Percentiles rank a stretch among this genome's conserved stretches.
These are phyloP conservation scores for Siphlonurus alternatus DNA, from an alignment of 2,888 invertebrate species.

Conservation along the genomic window DNA sequence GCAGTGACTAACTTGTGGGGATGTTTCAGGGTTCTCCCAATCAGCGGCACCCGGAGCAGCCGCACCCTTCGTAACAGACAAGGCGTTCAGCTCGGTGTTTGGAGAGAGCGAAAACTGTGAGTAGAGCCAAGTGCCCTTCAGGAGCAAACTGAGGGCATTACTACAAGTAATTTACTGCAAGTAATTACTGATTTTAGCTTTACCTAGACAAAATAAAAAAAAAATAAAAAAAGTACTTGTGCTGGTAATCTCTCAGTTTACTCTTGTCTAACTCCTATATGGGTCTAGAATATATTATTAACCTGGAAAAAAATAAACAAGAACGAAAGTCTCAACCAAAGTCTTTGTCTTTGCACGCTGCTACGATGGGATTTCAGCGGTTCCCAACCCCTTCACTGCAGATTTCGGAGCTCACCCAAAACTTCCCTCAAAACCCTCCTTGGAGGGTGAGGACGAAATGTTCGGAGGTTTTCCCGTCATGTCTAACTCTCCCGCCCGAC, in stretches of 20 bases:
- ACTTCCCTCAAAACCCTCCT: constrained; percentile 9
- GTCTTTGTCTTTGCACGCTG: constrained; percentile 32
- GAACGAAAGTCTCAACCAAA: too few relatives aligned
- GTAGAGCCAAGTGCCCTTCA: too few relatives aligned
- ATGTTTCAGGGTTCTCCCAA: constrained; percentile 12
- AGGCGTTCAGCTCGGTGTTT: constrained; percentile 76
- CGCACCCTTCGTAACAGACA: constrained; percentile 45
- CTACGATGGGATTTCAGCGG: constrained; percentile 30
- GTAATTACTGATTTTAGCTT: too few relatives aligned
- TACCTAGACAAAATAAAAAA: constrained; percentile 2
- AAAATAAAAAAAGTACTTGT: constrained; percentile 25
- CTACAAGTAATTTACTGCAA: too few relatives aligned
- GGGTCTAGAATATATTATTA: too few relatives aligned
- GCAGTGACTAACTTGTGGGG: too few relatives aligned
- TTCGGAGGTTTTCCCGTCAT: constrained; percentile 28
- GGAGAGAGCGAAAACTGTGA: constrained; percentile 30
- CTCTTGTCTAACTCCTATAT: constrained; percentile 23
- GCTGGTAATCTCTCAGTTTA: too few relatives aligned
- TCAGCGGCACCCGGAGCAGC: constrained; percentile 15
- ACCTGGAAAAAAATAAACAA: too few relatives aligned
- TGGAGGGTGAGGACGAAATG: constrained; percentile 17
- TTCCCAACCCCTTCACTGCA: constrained; percentile 47
- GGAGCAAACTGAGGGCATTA: too few relatives aligned
- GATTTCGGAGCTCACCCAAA: constrained; percentile 23
- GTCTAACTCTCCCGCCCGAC: constrained; percentile 25